Evolutionary conservation across 2,113 vertebrate genomes (phyloP), one percentile per base, ranked within the genome.

Genomic region (Sialia sialis): DNA sequence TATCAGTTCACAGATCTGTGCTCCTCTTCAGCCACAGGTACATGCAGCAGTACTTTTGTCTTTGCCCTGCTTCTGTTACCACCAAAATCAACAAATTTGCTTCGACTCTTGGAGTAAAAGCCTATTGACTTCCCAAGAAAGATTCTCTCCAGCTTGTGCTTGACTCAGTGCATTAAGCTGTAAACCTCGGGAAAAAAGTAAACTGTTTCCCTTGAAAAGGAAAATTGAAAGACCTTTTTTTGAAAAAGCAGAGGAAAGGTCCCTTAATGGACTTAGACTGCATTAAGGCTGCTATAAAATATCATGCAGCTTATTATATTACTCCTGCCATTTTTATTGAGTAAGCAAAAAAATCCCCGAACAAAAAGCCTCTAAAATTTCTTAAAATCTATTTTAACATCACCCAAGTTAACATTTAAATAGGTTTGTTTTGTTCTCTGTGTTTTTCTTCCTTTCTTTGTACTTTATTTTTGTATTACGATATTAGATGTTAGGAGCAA

Each of bases 361-460:
- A 84, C 25, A 63, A 81, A 91, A 93, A 75, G 21, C 19, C 69
- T 59, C 25, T 84, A 78, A 54, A 94, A 63, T 21, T 16, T 59
- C n/a, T 78, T 84, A 51, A 93, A 96, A 92, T 91, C 59, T 81
- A 56, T 51, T 80, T 87, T 93, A 84, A 89, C 87, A 55, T 34
- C 76, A 56, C 32, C 72, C 27, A 16, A 73, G 60, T 68, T 74
- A 77, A 87, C 22, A 13, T 88, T 88, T 46, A 67, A 92, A 17
- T 19, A 55, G 11, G 44, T 27, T 60, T 51, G 80, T 89, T 19
- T 74, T n/a, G n/a, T n/a, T 74, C 11, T 51, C 46, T 51, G 34
- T 66, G 3, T 10, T 92, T 88, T 75, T 34, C 11, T 78, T 78
- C n/a, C 22, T 64, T 82, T 60, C 8, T 60, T 83, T 64, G 52